These are phyloP conservation scores for Caloenas nicobarica DNA, from an alignment of 2,113 vertebrate species.

Conservation along the genomic window DNA sequence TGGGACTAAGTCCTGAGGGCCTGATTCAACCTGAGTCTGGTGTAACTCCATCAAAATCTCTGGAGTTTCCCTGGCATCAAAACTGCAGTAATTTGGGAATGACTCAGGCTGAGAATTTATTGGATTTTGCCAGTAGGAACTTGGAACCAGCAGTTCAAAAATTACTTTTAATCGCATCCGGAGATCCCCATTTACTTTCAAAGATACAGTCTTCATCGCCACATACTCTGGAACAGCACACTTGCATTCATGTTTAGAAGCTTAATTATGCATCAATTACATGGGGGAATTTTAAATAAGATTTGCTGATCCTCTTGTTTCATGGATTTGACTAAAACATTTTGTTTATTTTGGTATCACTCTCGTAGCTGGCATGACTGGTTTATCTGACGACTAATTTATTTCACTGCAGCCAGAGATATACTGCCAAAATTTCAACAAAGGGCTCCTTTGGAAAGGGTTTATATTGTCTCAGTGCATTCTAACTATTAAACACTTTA, in stretches of 20 bases:
- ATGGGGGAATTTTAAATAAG: conserved; percentile 36
- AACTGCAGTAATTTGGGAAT: conserved; percentile 9
- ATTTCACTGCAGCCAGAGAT: conserved; percentile 17
- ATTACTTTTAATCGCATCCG: conserved; percentile 45
- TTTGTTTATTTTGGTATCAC: conserved; percentile 50
- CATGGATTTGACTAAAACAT: conserved; percentile 20
- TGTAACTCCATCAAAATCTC: background rate
- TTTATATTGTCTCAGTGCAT: background rate
- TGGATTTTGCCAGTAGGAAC: conserved; percentile 32
- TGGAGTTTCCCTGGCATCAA: conserved; percentile 54
- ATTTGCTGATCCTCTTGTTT: conserved; percentile 56
- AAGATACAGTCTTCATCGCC: conserved; percentile 26
- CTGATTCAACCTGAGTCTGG: background rate
- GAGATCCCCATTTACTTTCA: conserved; percentile 55
- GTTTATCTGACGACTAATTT: conserved; percentile 59
- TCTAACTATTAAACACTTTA: background rate
- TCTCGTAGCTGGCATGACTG: conserved; percentile 40
- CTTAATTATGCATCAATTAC: conserved; percentile 47
- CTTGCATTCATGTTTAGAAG: conserved; percentile 38
- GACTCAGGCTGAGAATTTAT: conserved; percentile 24
- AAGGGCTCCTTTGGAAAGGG: conserved; percentile 26
- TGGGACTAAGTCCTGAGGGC: background rate
- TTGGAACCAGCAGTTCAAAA: conserved; percentile 40
- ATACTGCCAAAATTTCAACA: conserved; percentile 44
- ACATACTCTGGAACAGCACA: conserved; percentile 4